phyloP scores from a whole-genome alignment of 2,888 invertebrate species.

The Leptopilina syphax region DNA sequence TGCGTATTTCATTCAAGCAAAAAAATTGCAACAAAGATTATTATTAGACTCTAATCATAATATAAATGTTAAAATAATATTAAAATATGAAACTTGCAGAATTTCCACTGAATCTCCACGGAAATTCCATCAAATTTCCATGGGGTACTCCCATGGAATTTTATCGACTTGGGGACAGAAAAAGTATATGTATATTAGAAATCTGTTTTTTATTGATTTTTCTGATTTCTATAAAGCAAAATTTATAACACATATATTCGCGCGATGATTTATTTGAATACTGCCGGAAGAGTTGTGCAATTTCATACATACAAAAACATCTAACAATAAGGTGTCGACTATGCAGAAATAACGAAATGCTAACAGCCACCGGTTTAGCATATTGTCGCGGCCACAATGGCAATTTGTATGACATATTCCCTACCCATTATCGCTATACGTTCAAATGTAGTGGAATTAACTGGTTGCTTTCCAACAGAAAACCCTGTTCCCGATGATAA shows the following conservation, averaged over 20 bases:
- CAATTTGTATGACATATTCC: conserved; percentile 75
- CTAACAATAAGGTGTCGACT: conserved; percentile 13
- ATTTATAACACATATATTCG: too few species aligned
- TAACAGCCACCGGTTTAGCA: conserved; percentile 70
- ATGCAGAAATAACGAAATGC: conserved; percentile 69
- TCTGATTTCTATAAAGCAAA: too few species aligned
- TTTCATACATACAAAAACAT: conserved; percentile 26
- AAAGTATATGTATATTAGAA: too few species aligned
- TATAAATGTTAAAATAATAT: too few species aligned
- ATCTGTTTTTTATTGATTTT: background rate
- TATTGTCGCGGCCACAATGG: conserved; percentile 76
- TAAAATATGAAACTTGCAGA: too few species aligned
- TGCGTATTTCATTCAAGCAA: too few species aligned
- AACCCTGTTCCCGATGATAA: conserved; percentile 51
- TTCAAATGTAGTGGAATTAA: conserved; percentile 76
- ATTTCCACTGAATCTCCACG: too few species aligned
- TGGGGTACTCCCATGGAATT: too few species aligned
- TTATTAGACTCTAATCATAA: too few species aligned
- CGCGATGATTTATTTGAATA: conserved; percentile 21
- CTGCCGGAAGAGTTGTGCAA: conserved; percentile 36
- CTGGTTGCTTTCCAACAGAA: conserved; percentile 51
- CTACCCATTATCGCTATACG: conserved; percentile 58
- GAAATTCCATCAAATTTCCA: too few species aligned
- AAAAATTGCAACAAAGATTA: too few species aligned
- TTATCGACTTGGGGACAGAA: too few species aligned